Base-by-base conservation (phyloP, 2,113 vertebrate genomes). In the Laticauda laticaudata region DNA sequence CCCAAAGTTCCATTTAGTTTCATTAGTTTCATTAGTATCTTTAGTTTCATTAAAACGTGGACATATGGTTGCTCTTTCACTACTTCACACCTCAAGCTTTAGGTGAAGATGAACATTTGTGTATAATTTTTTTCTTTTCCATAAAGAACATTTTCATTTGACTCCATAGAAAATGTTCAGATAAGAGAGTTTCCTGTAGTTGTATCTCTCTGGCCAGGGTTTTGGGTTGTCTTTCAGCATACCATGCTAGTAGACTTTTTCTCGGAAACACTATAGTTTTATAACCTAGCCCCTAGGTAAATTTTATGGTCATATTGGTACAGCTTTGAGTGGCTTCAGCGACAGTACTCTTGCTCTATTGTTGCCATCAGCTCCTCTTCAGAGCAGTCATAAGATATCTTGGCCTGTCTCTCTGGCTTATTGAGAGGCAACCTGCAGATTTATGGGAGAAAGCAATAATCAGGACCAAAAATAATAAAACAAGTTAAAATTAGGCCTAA, bases 341-440 rank as follows among this genome's bases (percentile, higher is more conserved):
- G 94, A 90, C 97, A 93, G 86, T 97, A 98, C 14, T 98, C 98
- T 34, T 21, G 94, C 94, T 98, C 98, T 0, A 98, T 98, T 92
- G 97, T 98, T 0, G 97, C 98, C 98, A 98, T 98, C 56, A 98
- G 97, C 94, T 98, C 97, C 96, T 98, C 98, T 93, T 98, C 98
- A 0, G 97, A 96, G 88, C 91, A 95, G 88, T 98, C 97, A 0
- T 98, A 98, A 0, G 93, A 69, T 55, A 98, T 57, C 24, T 96
- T 64, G 1, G 95, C 39, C 55, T 86, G 94, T 21, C 85, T 92
- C 0, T 29, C 23, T 0, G 34, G 26, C 87, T 92, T 93, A 94
- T 94, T 95, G 26, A 43, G 92, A 3, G 90, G 90, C 90, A 90
- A 92, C 93, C 98, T 98, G 90, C 0, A 5, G 20, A 39, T n/a